Evolutionary conservation across 2,888 invertebrate species (phyloP), one percentile per base, ranked within the genome.

Genomic region (Andricus curvator): DNA sequence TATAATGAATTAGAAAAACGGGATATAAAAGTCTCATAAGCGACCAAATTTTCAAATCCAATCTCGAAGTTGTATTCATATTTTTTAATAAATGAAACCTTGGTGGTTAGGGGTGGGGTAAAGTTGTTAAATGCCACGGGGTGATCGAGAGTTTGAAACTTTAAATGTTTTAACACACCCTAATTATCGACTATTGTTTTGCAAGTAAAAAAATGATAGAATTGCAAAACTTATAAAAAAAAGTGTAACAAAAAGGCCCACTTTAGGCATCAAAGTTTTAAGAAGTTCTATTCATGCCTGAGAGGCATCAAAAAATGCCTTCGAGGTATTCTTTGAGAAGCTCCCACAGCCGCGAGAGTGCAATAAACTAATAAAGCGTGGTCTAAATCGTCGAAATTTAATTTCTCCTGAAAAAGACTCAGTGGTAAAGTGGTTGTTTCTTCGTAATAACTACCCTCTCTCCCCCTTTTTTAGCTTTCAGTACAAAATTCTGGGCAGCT

Each of bases 341-440:
- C 74, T 74, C 74, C 74, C 74, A 74, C 74, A 74, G 51, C 51
- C 33, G 74, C 51, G 25, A 74, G 74, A 74, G 74, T 74, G 74
- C 74, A 74, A 74, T 74, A 37, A 37, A 37, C 37, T 37, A 37
- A 37, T 37, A 74, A 74, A 74, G 74, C 29, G 33, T 51, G 25
- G 62, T 33, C 51, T 13, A 74, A 56, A 74, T 74, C 51, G 51
- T 37, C 74, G 51, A 74, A 74, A 74, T 74, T 74, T 74, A 74
- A 74, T 74, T 74, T 74, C 74, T 56, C 56, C 51, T 20, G 20
- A 74, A 74, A n/a, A 74, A 74, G 56, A 37, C 51, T 56, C 74
- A 74, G 56, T 74, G 37, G 56, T 70, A 56, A n/a, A 56, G n/a
- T 56, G 56, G n/a, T 56, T 56, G 11, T n/a, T 62, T 74, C 74